These are phyloP conservation scores for Manis crassicaudata DNA, from an alignment of 2,797 vertebrate genomes.

Conservation along the genomic window DNA sequence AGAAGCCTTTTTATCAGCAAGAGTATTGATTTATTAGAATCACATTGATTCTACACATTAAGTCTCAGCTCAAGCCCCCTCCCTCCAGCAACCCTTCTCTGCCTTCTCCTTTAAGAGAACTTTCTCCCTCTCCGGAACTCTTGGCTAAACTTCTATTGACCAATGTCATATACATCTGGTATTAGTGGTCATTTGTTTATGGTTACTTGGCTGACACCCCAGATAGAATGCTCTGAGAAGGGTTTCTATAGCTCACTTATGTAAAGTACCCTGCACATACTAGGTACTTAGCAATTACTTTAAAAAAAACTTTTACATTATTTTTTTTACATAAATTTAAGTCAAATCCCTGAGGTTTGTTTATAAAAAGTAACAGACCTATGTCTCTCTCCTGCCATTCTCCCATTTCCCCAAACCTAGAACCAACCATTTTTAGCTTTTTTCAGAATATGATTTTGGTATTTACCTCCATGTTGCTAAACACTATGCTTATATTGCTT, in stretches of 20 bases:
- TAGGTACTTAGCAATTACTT: not conserved
- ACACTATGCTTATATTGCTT: not conserved
- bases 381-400: not conserved
- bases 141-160: not conserved
- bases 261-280: not conserved
- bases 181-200: not conserved
- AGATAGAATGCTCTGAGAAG: not conserved
- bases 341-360: not conserved
- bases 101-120: not conserved
- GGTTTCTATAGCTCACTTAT: not conserved
- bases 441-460: no score
- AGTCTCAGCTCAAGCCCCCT: not conserved
- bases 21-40: not conserved
- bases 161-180: not conserved
- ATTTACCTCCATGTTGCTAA: not conserved
- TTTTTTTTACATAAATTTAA: not conserved
- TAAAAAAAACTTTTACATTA: not conserved
- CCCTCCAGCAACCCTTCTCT: not conserved
- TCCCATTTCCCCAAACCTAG: not conserved
- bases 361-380: not conserved
- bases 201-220: not conserved
- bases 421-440: not conserved
- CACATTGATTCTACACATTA: not conserved
- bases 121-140: not conserved
- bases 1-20: not conserved